Percentiles rank a stretch among this genome's conserved stretches.
These are phyloP conservation scores for Sycophaga agraensis DNA, from an alignment of 1,140 invertebrate genomes.

Conservation along the genomic window DNA sequence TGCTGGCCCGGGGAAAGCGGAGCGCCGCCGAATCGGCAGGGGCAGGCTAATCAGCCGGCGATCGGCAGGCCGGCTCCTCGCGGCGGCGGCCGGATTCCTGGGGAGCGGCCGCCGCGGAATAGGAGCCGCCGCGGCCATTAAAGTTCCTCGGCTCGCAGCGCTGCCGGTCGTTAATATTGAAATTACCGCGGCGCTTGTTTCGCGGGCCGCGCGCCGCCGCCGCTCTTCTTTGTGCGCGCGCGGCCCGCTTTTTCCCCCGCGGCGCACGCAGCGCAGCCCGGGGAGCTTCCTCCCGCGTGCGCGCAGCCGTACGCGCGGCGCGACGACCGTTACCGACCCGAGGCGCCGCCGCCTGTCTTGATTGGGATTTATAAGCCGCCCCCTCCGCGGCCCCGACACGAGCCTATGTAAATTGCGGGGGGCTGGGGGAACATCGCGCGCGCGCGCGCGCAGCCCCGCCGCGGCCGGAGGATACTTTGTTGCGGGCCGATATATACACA, in stretches of 20 bases:
- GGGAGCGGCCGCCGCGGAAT: too few relatives aligned
- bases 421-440: background rate
- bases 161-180: constrained; percentile 21
- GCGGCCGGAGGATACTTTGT: too few relatives aligned
- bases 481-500: too few relatives aligned
- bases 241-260: background rate
- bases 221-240: background rate
- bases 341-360: background rate
- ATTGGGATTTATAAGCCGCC: background rate
- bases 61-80: background rate
- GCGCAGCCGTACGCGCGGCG: too few relatives aligned
- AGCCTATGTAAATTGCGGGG: background rate
- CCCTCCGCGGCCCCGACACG: background rate
- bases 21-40: too few relatives aligned
- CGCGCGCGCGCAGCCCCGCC: too few relatives aligned
- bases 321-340: constrained; percentile 11
- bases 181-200: constrained; percentile 10
- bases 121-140: constrained; percentile 10
- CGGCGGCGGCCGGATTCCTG: constrained; percentile 15
- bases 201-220: background rate
- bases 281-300: background rate
- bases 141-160: background rate
- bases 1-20: too few relatives aligned
- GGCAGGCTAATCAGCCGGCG: background rate
- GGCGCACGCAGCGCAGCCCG: too few relatives aligned